Evolutionary conservation across 2,888 invertebrate genomes (phyloP).

Genomic region (Brenthis ino): DNA sequence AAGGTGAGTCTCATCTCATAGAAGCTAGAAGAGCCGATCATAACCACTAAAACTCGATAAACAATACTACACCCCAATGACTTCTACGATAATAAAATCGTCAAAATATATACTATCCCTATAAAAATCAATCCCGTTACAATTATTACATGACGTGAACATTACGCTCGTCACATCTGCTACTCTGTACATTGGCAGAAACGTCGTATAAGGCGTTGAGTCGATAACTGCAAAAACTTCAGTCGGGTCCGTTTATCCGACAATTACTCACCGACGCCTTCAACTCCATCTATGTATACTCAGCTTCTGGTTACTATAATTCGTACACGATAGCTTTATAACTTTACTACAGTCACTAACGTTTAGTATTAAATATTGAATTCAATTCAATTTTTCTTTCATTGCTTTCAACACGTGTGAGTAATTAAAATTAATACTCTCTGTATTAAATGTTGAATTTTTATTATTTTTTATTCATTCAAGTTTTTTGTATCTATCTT

Average conservation of each 20-base stretch:
- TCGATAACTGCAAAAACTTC: conserved; percentile 51
- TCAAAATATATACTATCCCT: too few relatives aligned
- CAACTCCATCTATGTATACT: conserved; percentile 34
- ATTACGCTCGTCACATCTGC: too few relatives aligned
- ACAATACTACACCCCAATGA: too few relatives aligned
- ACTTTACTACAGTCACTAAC: background rate
- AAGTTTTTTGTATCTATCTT: too few relatives aligned
- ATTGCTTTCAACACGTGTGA: background rate
- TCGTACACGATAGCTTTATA: background rate
- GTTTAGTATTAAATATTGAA: background rate
- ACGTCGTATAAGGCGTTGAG: conserved; percentile 47
- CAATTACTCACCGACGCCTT: conserved; percentile 67
- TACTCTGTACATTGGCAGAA: conserved; percentile 44
- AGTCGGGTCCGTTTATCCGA: conserved; percentile 53
- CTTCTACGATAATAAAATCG: too few relatives aligned
- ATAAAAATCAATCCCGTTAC: too few relatives aligned
- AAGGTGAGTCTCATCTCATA: too few relatives aligned
- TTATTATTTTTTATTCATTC: too few relatives aligned
- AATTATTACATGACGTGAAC: background rate
- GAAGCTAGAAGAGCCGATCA: too few relatives aligned
- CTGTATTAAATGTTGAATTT: too few relatives aligned
- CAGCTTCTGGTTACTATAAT: background rate
- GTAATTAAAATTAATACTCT: too few relatives aligned
- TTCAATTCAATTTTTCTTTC: background rate
- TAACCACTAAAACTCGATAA: too few relatives aligned